A percentile compares a stretch with the other conserved stretches of the same genome.
phyloP scores from a whole-genome alignment of 2,888 invertebrate species.

The Bruchidius siliquastri region DNA sequence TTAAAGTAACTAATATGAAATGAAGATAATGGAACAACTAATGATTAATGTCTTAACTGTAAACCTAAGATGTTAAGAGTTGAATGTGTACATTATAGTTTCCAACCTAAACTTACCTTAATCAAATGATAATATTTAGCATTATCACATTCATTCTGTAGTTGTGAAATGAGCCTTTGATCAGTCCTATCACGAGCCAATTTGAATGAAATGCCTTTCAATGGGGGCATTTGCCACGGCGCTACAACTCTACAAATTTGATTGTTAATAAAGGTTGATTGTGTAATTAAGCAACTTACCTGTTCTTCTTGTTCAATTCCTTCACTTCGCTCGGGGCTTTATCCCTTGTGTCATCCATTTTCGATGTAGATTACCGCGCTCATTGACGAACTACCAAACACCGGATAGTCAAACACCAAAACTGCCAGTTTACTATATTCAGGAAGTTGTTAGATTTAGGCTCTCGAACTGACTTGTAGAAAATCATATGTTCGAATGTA shows the following conservation, averaged over 20 bases:
- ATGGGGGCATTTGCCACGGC: not conserved
- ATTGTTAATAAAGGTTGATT: not conserved
- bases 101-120: conserved; percentile 2
- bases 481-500: too few species aligned
- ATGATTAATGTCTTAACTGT: too few species aligned
- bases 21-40: too few species aligned
- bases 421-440: too few species aligned
- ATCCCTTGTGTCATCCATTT: not conserved
- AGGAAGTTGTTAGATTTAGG: too few species aligned
- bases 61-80: too few species aligned
- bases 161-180: not conserved
- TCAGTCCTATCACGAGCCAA: not conserved
- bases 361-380: not conserved
- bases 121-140: conserved; percentile 1
- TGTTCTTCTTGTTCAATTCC: not conserved
- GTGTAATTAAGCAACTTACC: not conserved
- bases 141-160: not conserved
- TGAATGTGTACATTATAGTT: too few species aligned
- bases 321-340: not conserved
- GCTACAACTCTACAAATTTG: not conserved
- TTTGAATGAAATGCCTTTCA: not conserved
- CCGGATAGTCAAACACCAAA: too few species aligned
- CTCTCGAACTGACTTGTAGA: too few species aligned
- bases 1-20: too few species aligned
- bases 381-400: not conserved